A percentile compares a stretch with the other conserved stretches of the same genome.
phyloP scores from a whole-genome alignment of 2,888 invertebrate genomes.

The Temnothorax ravouxi region DNA sequence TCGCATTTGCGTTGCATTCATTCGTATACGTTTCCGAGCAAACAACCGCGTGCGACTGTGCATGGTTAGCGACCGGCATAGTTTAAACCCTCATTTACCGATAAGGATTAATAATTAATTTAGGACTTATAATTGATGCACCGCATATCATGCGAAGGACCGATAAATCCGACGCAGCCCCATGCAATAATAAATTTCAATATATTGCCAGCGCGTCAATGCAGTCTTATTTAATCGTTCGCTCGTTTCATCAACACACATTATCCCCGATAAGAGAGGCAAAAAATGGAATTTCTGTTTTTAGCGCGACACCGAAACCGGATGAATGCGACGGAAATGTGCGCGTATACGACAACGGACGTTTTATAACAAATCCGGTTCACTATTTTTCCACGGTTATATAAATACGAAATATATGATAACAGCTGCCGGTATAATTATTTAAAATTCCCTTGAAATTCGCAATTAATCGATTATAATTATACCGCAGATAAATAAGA shows the following conservation, averaged over 20 bases:
- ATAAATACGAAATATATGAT: constrained; percentile 40
- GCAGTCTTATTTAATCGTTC: constrained; percentile 43
- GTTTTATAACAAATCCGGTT: constrained; percentile 39
- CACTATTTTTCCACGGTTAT: constrained; percentile 42
- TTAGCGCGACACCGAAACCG: constrained; percentile 23
- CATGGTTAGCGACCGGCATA: constrained; percentile 33
- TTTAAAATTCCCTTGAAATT: constrained; percentile 31
- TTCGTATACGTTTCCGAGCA: constrained; percentile 36
- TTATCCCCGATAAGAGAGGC: constrained; percentile 2
- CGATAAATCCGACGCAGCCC: background rate
- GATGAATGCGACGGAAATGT: constrained; percentile 28
- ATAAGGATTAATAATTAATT: constrained; percentile 58
- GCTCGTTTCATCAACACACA: constrained; percentile 26
- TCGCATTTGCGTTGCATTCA: constrained; percentile 28
- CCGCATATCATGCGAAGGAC: constrained; percentile 9
- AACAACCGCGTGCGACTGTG: constrained; percentile 29
- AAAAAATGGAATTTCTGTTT: constrained; percentile 41
- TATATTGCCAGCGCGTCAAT: constrained; percentile 9
- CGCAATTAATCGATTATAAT: constrained; percentile 21
- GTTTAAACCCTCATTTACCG: constrained; percentile 53
- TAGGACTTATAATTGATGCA: constrained; percentile 47
- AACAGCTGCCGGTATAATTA: constrained; percentile 16
- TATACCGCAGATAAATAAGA: background rate
- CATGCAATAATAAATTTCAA: constrained; percentile 32
- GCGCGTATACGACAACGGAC: constrained; percentile 25